phyloP scores from a whole-genome alignment of 1,140 invertebrate species.

The Brachionus rubens region DNA sequence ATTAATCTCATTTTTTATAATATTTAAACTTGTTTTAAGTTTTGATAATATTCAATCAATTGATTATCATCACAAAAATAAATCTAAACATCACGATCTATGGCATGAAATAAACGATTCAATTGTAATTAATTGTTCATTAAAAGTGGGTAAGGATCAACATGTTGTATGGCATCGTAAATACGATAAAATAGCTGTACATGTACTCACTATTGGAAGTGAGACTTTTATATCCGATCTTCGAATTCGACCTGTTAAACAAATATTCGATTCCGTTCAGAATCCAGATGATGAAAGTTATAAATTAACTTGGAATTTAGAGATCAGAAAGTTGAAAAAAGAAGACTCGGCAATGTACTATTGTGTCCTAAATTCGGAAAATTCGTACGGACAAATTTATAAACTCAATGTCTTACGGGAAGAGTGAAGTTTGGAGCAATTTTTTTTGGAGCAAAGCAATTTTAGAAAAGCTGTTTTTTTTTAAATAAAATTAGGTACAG shows the following conservation, averaged over 20 bases:
- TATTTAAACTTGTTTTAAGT: not conserved
- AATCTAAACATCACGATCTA: conserved; percentile 26
- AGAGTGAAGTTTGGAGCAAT: too few relatives aligned
- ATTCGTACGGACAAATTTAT: conserved; percentile 41
- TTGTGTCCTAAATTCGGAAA: conserved; percentile 45
- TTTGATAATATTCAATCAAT: not conserved
- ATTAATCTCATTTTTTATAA: too few relatives aligned
- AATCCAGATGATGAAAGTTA: not conserved
- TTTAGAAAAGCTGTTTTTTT: too few relatives aligned
- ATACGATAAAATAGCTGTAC: conserved; percentile 40
- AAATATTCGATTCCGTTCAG: not conserved
- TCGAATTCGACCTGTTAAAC: conserved; percentile 21
- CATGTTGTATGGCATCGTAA: conserved; percentile 44
- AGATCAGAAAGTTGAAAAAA: conserved; percentile 12
- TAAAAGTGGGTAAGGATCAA: conserved; percentile 30
- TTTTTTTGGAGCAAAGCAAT: too few relatives aligned
- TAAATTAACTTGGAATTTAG: conserved; percentile 43
- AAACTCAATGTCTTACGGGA: conserved; percentile 40
- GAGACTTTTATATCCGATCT: conserved; percentile 46
- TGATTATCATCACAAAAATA: not conserved
- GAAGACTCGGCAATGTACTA: conserved; percentile 38
- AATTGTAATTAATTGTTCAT: conserved; percentile 31
- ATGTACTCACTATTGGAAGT: conserved; percentile 43
- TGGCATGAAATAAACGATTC: conserved; percentile 8
- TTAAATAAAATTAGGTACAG: too few relatives aligned